Conservation (phyloP, 2,113 vertebrate species). For the Tachuris rubrigastra region DNA sequence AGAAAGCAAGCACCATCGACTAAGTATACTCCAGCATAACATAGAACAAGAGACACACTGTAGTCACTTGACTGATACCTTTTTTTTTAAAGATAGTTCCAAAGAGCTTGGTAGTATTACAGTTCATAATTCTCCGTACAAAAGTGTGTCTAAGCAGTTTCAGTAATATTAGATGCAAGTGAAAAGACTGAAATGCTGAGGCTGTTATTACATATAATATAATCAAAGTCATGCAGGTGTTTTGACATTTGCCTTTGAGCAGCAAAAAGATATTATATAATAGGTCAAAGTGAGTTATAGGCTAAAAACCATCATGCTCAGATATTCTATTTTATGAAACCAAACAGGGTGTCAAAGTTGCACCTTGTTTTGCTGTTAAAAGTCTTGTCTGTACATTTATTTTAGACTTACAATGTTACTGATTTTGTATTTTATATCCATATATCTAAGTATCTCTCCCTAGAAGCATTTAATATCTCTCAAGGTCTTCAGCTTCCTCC, state of each 20-base stretch:
- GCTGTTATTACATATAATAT: neutral
- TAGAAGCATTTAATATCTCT: neutral
- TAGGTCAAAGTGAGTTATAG: neutral
- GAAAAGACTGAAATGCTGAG: neutral
- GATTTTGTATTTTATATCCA: neutral
- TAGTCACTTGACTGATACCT: neutral
- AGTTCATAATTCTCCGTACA: neutral
- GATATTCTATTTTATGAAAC: neutral
- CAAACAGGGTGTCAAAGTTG: neutral
- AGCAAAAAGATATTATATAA: neutral
- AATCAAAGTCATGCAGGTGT: neutral
- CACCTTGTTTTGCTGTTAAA: neutral
- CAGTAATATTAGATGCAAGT: neutral
- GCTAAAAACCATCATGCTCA: neutral
- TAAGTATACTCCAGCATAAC: neutral
- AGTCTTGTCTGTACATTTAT: neutral
- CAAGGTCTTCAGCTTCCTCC: neutral
- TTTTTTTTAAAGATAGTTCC: neutral
- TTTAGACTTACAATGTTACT: neutral
- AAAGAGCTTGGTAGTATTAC: neutral
- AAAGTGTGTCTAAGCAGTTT: neutral
- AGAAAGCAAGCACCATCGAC: neutral
- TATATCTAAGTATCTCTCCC: neutral
- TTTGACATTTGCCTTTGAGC: neutral
- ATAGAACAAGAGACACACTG: neutral